Evolutionary conservation across 2,888 invertebrate species (phyloP).

Genomic region (Drosophila paracracens): DNA sequence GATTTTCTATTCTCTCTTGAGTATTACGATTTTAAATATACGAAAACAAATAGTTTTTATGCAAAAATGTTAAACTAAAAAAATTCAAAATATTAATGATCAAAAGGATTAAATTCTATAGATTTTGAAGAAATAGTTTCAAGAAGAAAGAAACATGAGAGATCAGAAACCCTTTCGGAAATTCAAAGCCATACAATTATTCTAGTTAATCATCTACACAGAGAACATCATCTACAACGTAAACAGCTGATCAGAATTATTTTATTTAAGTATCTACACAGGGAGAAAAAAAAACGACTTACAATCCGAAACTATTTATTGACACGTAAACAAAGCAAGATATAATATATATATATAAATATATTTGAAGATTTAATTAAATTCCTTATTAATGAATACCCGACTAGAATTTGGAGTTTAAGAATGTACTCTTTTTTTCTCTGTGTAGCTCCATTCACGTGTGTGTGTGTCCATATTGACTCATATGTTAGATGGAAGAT

Average conservation of each 20-base stretch:
- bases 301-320: background rate
- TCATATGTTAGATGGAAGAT: background rate
- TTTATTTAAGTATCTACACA: background rate
- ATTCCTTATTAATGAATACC: background rate
- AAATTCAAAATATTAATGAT: background rate
- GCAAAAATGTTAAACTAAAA: too few species aligned
- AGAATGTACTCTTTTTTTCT: background rate
- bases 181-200: background rate
- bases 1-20: background rate
- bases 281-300: background rate
- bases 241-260: background rate
- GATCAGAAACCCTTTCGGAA: background rate
- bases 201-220: background rate
- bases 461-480: background rate
- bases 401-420: background rate
- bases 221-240: too few species aligned
- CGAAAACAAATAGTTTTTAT: background rate
- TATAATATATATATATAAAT: background rate
- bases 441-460: conserved; percentile 3
- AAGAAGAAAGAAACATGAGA: background rate
- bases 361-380: too few species aligned
- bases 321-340: background rate
- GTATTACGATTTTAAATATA: background rate
- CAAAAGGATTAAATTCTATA: background rate
- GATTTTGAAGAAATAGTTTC: background rate